These are phyloP conservation scores for Listronotus oregonensis DNA, from an alignment of 1,140 invertebrate genomes.

Conservation along the genomic window DNA sequence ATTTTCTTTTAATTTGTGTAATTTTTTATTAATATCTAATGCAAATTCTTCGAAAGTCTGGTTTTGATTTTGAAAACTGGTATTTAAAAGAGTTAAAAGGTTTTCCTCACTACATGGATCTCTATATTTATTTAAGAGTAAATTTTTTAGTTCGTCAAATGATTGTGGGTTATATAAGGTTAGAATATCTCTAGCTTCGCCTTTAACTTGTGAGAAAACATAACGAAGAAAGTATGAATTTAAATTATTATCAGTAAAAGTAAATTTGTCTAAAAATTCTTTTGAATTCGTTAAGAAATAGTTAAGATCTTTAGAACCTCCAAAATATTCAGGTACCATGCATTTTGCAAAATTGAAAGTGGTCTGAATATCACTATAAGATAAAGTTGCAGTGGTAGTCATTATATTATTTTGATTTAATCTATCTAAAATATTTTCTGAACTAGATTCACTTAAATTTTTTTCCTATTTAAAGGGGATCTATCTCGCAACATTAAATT, in stretches of 20 bases:
- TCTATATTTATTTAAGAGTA: slow-evolving; percentile 3
- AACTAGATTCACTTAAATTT: too few relatives aligned
- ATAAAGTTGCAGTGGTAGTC: too few relatives aligned
- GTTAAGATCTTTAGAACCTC: background rate
- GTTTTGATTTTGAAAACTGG: slow-evolving; percentile 5
- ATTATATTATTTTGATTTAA: too few relatives aligned
- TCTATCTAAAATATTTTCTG: too few relatives aligned
- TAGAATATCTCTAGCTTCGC: slow-evolving; percentile 1
- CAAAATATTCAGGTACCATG: too few relatives aligned
- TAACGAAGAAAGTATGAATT: slow-evolving; percentile 1
- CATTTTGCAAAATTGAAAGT: too few relatives aligned
- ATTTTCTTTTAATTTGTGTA: slow-evolving; percentile 16
- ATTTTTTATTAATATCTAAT: background rate
- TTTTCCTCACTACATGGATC: slow-evolving; percentile 1
- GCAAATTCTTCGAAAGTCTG: slow-evolving; percentile 8
- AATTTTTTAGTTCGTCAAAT: background rate
- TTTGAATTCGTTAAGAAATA: slow-evolving; percentile 1
- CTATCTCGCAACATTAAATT: too few relatives aligned
- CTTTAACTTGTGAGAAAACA: slow-evolving; percentile 5
- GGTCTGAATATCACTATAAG: too few relatives aligned
- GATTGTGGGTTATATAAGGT: background rate
- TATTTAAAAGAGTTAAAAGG: background rate
- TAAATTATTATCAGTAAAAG: too few relatives aligned
- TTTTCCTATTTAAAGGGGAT: too few relatives aligned
- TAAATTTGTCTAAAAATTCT: too few relatives aligned